Percentiles rank a stretch among this genome's conserved stretches.
These are phyloP conservation scores for Cabera pusaria DNA, from an alignment of 2,888 invertebrate species.

Conservation along the genomic window DNA sequence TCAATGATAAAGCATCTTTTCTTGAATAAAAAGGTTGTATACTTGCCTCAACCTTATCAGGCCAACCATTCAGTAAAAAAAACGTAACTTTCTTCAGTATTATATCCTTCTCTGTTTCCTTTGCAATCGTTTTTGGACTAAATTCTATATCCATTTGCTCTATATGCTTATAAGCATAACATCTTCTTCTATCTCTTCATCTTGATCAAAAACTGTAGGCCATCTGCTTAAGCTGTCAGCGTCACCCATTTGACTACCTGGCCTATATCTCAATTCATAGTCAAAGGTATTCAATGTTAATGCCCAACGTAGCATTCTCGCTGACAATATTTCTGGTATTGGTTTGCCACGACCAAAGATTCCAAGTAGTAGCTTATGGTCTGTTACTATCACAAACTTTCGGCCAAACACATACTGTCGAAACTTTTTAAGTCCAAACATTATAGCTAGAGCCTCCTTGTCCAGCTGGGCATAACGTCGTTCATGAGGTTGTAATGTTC, in stretches of 20 bases:
- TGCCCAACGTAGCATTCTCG: conserved; percentile 11
- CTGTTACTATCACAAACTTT: conserved; percentile 18
- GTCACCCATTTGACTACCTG: conserved; percentile 13
- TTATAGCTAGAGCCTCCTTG: conserved; percentile 31
- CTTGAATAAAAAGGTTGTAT: too few relatives aligned
- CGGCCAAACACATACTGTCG: conserved; percentile 19
- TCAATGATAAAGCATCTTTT: too few relatives aligned
- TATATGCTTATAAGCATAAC: too few relatives aligned
- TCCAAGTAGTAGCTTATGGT: conserved; percentile 24
- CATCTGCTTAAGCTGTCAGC: conserved; percentile 18
- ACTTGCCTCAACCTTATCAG: too few relatives aligned
- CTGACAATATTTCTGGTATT: conserved; percentile 10
- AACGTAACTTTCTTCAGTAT: too few relatives aligned
- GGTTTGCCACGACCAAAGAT: conserved; percentile 10
- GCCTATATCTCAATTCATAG: conserved; percentile 7
- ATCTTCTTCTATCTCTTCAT: neutral
- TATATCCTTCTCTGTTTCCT: too few relatives aligned
- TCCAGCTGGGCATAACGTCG: too few relatives aligned
- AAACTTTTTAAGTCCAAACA: conserved; percentile 28
- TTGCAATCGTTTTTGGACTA: too few relatives aligned
- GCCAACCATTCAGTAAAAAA: too few relatives aligned
- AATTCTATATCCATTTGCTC: too few relatives aligned
- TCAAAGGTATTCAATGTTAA: conserved; percentile 2
- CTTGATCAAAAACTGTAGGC: neutral
- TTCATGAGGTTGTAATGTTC: too few relatives aligned